Percentiles rank a stretch among this genome's conserved stretches.
Conservation (phyloP, 2,888 invertebrate species). For the Rhagonycha lutea region DNA sequence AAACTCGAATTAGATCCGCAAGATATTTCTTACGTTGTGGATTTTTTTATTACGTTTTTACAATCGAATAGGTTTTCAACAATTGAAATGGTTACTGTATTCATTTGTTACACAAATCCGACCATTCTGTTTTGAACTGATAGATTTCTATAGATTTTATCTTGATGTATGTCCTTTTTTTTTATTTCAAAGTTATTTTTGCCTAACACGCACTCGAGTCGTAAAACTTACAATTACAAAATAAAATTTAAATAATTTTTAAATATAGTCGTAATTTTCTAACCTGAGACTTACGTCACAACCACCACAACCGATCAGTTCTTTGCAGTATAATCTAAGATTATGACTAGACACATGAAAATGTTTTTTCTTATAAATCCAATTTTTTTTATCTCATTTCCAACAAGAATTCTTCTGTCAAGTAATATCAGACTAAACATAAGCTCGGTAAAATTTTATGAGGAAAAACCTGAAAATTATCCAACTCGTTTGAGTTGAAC, state of each 20-base stretch:
- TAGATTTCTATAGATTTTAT: constrained; percentile 22
- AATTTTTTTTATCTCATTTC: too few species aligned
- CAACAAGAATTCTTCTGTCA: not conserved
- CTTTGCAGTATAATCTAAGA: too few species aligned
- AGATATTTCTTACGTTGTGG: not conserved
- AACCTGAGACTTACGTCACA: too few species aligned
- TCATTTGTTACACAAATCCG: constrained; percentile 19
- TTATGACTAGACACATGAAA: not conserved
- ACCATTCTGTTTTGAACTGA: constrained; percentile 5
- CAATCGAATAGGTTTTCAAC: constrained; percentile 1
- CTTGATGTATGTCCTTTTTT: constrained; percentile 22
- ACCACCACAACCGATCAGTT: too few species aligned
- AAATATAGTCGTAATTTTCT: too few species aligned
- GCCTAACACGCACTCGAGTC: constrained; percentile 14
- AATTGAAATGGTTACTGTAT: constrained; percentile 8
- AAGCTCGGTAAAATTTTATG: not conserved
- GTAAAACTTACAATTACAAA: constrained; percentile 13
- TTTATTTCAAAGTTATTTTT: constrained; percentile 14
- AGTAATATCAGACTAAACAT: not conserved
- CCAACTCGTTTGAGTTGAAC: not conserved
- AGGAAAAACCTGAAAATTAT: not conserved
- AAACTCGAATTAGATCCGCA: constrained; percentile 15
- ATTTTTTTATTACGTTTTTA: constrained; percentile 10
- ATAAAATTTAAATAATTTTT: not conserved
- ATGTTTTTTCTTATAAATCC: too few species aligned